Evolutionary conservation across 2,113 vertebrate species (phyloP).

Genomic region (Oncorhynchus gorbuscha): DNA sequence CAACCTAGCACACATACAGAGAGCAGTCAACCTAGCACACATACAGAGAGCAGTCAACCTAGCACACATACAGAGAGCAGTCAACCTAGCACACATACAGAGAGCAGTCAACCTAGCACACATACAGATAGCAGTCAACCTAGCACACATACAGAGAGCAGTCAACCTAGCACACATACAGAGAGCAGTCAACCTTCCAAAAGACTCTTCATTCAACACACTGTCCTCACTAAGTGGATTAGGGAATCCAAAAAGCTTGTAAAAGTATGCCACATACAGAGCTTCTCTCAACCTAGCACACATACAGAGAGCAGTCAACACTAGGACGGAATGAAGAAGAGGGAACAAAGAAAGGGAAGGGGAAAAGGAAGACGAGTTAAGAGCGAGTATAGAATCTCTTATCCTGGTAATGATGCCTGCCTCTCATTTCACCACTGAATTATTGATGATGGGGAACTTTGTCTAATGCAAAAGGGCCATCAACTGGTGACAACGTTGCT

Average conservation of each 20-base stretch:
- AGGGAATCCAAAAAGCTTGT: slow-evolving; percentile 9
- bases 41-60: too few species aligned
- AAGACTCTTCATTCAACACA: slow-evolving; percentile 29
- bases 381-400: slow-evolving; percentile 28
- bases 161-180: too few species aligned
- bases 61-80: too few species aligned
- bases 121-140: too few species aligned
- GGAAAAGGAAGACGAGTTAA: not conserved
- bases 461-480: slow-evolving; percentile 39
- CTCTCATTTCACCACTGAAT: slow-evolving; percentile 41
- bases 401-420: slow-evolving; percentile 40
- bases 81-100: not conserved
- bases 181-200: slow-evolving; percentile 2
- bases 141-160: too few species aligned
- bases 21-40: too few species aligned
- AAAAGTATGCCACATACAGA: not conserved
- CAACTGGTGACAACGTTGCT: slow-evolving; percentile 35
- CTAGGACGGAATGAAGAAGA: not conserved
- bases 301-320: too few species aligned
- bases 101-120: not conserved
- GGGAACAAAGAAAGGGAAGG: not conserved
- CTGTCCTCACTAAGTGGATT: slow-evolving; percentile 32
- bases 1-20: too few species aligned
- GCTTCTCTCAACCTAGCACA: too few species aligned
- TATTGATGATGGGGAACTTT: slow-evolving; percentile 47